Evolutionary conservation across 2,113 vertebrate genomes (phyloP), one percentile per base, ranked within the genome.

Genomic region (Dinomys branickii): DNA sequence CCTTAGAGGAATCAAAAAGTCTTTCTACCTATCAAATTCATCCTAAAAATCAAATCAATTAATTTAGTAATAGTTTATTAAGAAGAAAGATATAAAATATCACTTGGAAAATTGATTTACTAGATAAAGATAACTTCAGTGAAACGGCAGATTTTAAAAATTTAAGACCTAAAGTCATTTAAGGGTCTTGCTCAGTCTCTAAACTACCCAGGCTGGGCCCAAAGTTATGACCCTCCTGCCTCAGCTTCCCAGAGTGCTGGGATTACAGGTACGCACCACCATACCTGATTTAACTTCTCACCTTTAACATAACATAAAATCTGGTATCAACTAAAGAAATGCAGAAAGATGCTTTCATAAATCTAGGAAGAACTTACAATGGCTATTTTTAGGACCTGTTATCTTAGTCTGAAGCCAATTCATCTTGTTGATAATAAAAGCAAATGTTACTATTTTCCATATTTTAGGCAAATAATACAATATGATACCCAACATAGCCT

Each of bases 81-180:
- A 94, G 24, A 80, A 14, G 5, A 77, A 90, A 83, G 19, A 28
- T 82, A 75, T 28, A 75, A 69, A 75, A 73, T 73, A 73, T 67
- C 67, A 93, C 65, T 93, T 92, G 58, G 38, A 90, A 91, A 94
- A 85, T 4, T 71, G 12, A 84, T 67, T 84, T 96, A 95, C 63
- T 93, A 92, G 41, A 65, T 90, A 97, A 89, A 85, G 44, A 54
- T 82, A 87, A 91, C 2, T 3, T 85, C 52, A 71, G 54, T 94
- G 59, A 92, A 96, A 93, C 33, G 2, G 38, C 1, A 86, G 12
- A 47, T 91, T 80, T 88, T 84, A 81, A 47, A 47, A 78, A 94
- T 44, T 91, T 9, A 91, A 93, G 26, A 73, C 17, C 50, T 59
- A 88, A 75, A 85, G 63, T 41, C 85, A 47, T 91, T 90, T 81